Evolutionary conservation across 2,888 invertebrate genomes (phyloP).

Genomic region (Perdita meconis): DNA sequence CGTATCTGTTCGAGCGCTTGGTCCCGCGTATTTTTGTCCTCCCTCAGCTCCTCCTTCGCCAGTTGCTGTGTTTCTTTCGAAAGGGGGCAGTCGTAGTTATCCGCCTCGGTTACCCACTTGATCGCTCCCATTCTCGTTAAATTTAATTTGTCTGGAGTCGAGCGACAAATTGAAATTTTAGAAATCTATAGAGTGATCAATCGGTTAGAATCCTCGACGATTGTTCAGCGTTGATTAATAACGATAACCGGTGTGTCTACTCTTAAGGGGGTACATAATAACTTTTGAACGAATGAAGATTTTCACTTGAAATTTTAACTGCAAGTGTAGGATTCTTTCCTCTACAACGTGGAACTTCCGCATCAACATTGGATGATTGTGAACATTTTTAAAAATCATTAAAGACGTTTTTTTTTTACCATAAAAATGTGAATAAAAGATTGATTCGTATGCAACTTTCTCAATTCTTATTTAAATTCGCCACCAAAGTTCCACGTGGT

Average conservation of each 20-base stretch:
- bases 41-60: slow-evolving; percentile 89
- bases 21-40: slow-evolving; percentile 88
- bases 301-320: no score
- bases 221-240: neutral
- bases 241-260: neutral
- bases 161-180: slow-evolving; percentile 8
- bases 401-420: no score
- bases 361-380: no score
- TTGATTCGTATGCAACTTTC: no score
- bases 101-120: slow-evolving; percentile 87
- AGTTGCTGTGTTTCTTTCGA: slow-evolving; percentile 87
- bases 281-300: no score
- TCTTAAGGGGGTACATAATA: neutral
- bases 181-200: slow-evolving; percentile 11
- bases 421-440: no score
- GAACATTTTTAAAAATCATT: no score
- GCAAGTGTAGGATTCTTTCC: no score
- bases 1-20: slow-evolving; percentile 89
- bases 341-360: no score
- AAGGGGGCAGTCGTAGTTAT: slow-evolving; percentile 88
- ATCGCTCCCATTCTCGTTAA: slow-evolving; percentile 72
- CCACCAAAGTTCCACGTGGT: no score
- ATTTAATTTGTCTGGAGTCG: neutral
- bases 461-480: no score
- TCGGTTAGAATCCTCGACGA: slow-evolving; percentile 19